Evolutionary conservation across 2,888 invertebrate species (phyloP), one percentile per base, ranked within the genome.

Genomic region (Morinoia aosen): DNA sequence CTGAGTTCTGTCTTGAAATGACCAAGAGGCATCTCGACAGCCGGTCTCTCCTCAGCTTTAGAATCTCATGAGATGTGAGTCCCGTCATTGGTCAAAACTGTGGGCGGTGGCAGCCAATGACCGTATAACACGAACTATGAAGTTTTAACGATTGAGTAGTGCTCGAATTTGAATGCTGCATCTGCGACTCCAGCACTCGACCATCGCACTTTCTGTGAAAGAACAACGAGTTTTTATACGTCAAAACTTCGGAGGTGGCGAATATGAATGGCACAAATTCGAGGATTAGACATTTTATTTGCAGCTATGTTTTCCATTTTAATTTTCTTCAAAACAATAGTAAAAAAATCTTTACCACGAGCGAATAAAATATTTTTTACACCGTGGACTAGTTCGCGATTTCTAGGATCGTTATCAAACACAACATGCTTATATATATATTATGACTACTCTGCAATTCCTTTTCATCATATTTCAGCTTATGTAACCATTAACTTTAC

Each of bases 1-100:
- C n/a, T 12, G 93, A 93, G 93, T 93, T 93, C 57, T 57, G 93
- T n/a, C 93, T 48, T 93, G 57, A 93, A 93, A 93, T 93, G 93
- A 93, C 93, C 93, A 93, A 48, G 57, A 93, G 93, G 93, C 93
- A 93, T 93, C 93, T 57, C 93, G 57, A 48, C 93, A 8, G 33
- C 76, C 33, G 76, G 76, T 33, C 76, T 76, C 76, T 76, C 76
- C 76, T 33, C 76, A 76, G 76, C 76, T 76, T 76, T 16, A 76
- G 76, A 76, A 76, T 76, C 76, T 76, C 76, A 76, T 76, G 76
- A 76, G 76, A 76, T 76, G 76, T 16, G 76, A 33, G 76, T 33
- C 33, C 25, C 76, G 76, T 76, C 76, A 76, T 76, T 76, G 76
- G 76, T 76, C 76, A 76, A 76, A 76, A 33, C 76, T 33, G 25